Conservation (phyloP, 2,113 vertebrate species). For the Semnopithecus entellus region DNA sequence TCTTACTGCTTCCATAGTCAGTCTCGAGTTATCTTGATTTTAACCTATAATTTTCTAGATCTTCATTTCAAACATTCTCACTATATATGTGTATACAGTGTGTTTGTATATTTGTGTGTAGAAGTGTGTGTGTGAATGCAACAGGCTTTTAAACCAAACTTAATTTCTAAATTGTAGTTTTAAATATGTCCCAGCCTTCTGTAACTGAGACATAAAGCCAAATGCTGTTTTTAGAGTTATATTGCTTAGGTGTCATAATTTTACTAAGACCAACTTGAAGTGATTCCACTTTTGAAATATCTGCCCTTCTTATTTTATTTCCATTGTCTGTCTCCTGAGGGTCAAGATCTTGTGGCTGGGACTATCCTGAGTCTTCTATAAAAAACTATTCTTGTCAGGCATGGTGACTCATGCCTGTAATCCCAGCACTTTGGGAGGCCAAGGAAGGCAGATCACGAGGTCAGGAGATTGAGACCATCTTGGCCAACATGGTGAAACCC, state of each 20-base stretch:
- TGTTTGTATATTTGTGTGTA: background rate
- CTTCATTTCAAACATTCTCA: background rate
- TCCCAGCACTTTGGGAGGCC: no score
- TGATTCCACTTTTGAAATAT: slow-evolving; percentile 11
- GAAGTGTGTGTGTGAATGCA: background rate
- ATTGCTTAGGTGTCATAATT: background rate
- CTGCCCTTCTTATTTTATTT: background rate
- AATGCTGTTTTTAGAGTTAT: background rate
- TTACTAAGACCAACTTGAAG: background rate
- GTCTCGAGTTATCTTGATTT: slow-evolving; percentile 54
- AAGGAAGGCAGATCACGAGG: no score
- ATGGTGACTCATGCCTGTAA: no score
- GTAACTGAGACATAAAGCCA: background rate
- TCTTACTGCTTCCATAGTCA: slow-evolving; percentile 38
- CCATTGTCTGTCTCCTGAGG: background rate
- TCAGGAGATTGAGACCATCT: no score
- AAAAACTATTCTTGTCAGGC: background rate
- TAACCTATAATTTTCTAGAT: background rate
- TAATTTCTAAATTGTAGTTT: background rate
- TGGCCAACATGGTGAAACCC: no score
- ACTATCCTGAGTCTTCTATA: background rate
- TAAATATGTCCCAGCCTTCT: background rate
- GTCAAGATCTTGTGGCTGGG: background rate
- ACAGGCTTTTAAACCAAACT: background rate
- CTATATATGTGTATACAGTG: background rate